Conservation (phyloP, 2,113 vertebrate species). For the Centropus bengalensis region DNA sequence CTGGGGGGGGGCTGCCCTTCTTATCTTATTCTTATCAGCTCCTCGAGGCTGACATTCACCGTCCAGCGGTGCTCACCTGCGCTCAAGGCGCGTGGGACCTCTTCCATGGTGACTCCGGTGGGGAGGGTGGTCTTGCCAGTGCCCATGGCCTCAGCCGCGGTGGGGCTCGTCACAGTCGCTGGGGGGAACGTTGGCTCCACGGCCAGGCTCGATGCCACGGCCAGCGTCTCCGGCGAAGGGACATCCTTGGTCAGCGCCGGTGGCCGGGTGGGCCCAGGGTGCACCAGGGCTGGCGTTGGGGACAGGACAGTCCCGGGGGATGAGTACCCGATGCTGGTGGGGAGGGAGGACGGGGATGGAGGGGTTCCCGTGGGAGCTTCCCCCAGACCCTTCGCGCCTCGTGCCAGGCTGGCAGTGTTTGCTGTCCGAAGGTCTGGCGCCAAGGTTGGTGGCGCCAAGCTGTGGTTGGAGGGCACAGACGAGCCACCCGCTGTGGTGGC, state of each 20-base stretch:
- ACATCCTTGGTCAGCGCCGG: not conserved
- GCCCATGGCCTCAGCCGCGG: not conserved
- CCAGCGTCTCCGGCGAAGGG: not conserved
- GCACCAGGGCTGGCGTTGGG: rapidly evolving
- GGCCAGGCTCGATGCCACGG: not conserved
- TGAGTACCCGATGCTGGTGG: not conserved
- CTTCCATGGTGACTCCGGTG: constrained; percentile 54
- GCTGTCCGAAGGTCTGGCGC: not conserved
- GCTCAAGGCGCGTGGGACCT: constrained; percentile 61
- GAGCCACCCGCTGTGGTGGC: rapidly evolving
- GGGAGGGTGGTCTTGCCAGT: not conserved
- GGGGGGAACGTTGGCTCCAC: not conserved
- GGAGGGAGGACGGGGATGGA: not conserved
- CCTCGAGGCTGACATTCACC: rapidly evolving
- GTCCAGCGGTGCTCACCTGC: constrained; percentile 59
- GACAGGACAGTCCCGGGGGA: not conserved
- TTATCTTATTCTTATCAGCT: not conserved
- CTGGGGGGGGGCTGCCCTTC: rapidly evolving
- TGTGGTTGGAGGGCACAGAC: rapidly evolving
- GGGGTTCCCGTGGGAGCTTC: not conserved
- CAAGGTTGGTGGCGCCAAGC: not conserved
- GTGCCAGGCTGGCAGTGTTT: not conserved
- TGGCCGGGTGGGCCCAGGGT: not conserved
- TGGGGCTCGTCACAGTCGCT: not conserved
- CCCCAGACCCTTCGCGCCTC: not conserved